Conservation (phyloP, 2,113 vertebrate genomes). For the Thomomys bottae region DNA sequence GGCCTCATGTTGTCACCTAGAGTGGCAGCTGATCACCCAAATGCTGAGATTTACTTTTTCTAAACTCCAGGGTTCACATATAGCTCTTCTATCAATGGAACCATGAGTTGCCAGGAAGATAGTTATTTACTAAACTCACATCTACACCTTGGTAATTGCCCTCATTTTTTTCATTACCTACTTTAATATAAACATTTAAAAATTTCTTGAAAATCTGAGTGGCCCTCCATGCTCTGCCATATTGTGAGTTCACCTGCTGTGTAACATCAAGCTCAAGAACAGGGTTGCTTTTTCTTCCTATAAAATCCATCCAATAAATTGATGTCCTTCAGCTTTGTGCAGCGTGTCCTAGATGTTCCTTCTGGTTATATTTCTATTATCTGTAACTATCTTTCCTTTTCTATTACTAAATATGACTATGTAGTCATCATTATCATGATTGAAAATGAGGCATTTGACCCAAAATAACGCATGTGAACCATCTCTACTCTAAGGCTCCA, state of each 20-base stretch:
- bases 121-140: neutral
- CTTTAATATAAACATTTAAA: conserved; percentile 8
- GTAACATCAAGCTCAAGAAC: neutral
- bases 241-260: neutral
- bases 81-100: neutral
- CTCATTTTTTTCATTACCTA: conserved; percentile 30
- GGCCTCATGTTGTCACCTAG: neutral
- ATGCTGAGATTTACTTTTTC: neutral
- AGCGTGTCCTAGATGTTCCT: neutral
- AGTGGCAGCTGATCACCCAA: neutral
- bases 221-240: neutral
- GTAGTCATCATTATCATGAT: neutral
- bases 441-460: neutral
- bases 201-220: neutral
- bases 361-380: conserved; percentile 9
- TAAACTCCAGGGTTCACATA: neutral
- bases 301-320: neutral
- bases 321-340: neutral
- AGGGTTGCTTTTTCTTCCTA: neutral
- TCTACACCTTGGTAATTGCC: neutral
- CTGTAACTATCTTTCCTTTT: neutral
- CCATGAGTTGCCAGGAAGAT: neutral
- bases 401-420: neutral
- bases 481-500: neutral
- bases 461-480: neutral